Base-by-base conservation (phyloP, 2,888 invertebrate genomes). In the Microplitis deprimator region DNA sequence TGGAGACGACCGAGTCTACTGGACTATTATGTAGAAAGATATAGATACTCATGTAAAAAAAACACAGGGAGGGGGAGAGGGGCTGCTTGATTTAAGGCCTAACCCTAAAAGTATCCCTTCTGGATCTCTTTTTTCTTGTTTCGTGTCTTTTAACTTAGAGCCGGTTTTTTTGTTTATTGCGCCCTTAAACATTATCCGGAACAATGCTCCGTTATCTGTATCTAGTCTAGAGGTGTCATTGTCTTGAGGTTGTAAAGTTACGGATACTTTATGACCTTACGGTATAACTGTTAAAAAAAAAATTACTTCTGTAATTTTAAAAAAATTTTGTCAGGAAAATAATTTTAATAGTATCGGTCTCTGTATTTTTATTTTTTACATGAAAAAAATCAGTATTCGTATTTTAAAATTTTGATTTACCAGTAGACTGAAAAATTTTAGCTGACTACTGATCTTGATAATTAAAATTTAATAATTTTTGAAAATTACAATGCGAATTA, bases 41-140 rank as follows among this genome's bases (percentile, higher is more conserved):
- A 64, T 50, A 13, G 50, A 8, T 13, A 50, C 20, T 20, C 50
- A 13, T 4, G 50, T 50, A 50, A 5, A 8, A 8, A 50, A 50
- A 50, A 50, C 29, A 29, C 29, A 71, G 61, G 60, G n/a, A n/a
- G n/a, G n/a, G n/a, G n/a, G n/a, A n/a, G n/a, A 20, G 29, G 29
- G 29, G 29, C 29, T 68, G 76, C 61, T 79, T 84, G 85, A 84
- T 85, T 85, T 85, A 85, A 82, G 83, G 83, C 81, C 84, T 80
- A 84, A 85, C 84, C 83, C 85, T 83, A 83, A 83, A 81, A 80
- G 73, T 79, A 78, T 72, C 73, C 77, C 79, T 78, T 73, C 79
- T 68, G 16, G 76, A 75, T 79, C 76, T 73, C 13, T 10, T 29
- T 29, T 29, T 29, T 29, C 29, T 77, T n/a, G 39, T 38, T 67